These are phyloP conservation scores for Theonella swinhoei DNA, from an alignment of 37 sponge, comb jelly and placozoan genomes.

Conservation along the genomic window DNA sequence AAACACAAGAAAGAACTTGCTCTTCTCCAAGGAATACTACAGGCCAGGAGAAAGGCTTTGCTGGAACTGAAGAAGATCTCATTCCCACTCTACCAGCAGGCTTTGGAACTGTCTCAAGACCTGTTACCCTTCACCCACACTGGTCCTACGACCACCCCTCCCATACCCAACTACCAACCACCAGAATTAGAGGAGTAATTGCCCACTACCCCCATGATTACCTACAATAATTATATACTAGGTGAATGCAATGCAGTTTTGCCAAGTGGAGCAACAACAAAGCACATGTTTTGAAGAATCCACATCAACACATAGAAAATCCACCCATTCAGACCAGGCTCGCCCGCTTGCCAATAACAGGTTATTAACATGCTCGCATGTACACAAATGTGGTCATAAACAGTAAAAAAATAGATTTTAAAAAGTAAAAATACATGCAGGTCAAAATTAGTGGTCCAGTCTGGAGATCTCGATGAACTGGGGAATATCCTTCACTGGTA, in stretches of 20 bases:
- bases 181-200: slow-evolving; percentile 65
- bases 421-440: not conserved
- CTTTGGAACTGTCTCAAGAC: slow-evolving; percentile 53
- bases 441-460: not conserved
- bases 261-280: too few species aligned
- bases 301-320: too few species aligned
- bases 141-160: slow-evolving; percentile 75
- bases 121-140: slow-evolving; percentile 61
- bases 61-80: slow-evolving; percentile 81
- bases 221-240: too few species aligned
- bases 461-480: slow-evolving; percentile 47
- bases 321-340: too few species aligned
- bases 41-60: slow-evolving; percentile 73
- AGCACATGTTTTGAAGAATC: too few species aligned
- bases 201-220: not conserved
- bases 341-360: too few species aligned
- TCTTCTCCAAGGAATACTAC: slow-evolving; percentile 41
- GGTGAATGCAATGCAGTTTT: too few species aligned
- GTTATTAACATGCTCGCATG: not conserved
- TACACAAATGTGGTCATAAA: not conserved
- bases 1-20: slow-evolving; percentile 52
- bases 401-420: slow-evolving; percentile 8
- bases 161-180: slow-evolving; percentile 62
- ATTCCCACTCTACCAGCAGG: slow-evolving; percentile 53
- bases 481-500: slow-evolving; percentile 67